A percentile compares a stretch with the other conserved stretches of the same genome.
Evolutionary conservation across 2,797 vertebrate species (phyloP).

Genomic region (Rachycentron canadum): DNA sequence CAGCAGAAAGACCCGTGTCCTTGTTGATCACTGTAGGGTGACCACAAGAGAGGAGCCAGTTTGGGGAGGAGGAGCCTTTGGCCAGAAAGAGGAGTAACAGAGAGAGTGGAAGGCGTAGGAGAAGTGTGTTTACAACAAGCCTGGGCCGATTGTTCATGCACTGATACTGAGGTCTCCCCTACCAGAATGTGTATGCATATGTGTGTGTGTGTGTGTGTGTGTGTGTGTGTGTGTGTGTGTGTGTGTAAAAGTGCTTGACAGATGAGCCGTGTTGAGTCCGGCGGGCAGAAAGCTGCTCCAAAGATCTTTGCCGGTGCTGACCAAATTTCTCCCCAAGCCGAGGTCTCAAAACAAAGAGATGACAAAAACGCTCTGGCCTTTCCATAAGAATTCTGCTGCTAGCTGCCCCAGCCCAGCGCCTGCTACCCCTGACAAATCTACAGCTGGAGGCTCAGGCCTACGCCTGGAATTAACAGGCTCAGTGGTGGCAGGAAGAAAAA

Average conservation of each 20-base stretch:
- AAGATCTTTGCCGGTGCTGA: slow-evolving; percentile 71
- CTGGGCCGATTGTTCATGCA: slow-evolving; percentile 26
- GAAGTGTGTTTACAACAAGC: slow-evolving; percentile 37
- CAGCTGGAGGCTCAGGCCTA: slow-evolving; percentile 10
- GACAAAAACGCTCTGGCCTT: slow-evolving; percentile 51
- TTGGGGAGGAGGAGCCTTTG: slow-evolving; percentile 36
- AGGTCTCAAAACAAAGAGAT: slow-evolving; percentile 59
- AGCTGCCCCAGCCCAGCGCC: not conserved
- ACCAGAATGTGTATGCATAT: slow-evolving; percentile 44
- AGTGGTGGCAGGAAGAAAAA: slow-evolving; percentile 18
- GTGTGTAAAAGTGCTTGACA: slow-evolving; percentile 59
- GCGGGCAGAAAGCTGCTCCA: slow-evolving; percentile 73
- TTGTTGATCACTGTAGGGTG: slow-evolving; percentile 48
- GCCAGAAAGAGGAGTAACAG: slow-evolving; percentile 39
- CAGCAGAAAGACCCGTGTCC: slow-evolving; percentile 32
- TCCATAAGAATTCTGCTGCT: slow-evolving; percentile 30
- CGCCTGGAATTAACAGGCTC: slow-evolving; percentile 20
- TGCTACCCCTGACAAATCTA: slow-evolving; percentile 9
- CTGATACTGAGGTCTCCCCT: slow-evolving; percentile 39
- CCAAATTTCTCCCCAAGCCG: slow-evolving; percentile 44
- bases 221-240: slow-evolving; percentile 20
- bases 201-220: not conserved
- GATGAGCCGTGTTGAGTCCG: slow-evolving; percentile 69
- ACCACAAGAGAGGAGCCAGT: slow-evolving; percentile 24
- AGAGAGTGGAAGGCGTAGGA: not conserved